Evolutionary conservation across 2,797 vertebrate genomes (phyloP).

Genomic region (Xerus rutilus): DNA sequence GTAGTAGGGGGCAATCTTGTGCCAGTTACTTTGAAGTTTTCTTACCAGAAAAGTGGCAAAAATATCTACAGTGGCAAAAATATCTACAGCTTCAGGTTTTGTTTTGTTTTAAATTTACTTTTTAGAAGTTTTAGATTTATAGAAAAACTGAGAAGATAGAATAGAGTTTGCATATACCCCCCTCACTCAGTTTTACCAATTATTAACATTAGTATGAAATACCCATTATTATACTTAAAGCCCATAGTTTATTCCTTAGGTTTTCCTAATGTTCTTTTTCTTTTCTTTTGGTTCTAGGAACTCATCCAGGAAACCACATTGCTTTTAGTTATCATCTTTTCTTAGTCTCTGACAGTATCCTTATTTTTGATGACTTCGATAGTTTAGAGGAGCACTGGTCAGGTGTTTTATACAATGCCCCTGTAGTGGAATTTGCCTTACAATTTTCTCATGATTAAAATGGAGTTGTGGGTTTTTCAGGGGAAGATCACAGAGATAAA

Average conservation of each 20-base stretch:
- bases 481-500: background rate
- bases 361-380: background rate
- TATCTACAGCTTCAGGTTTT: background rate
- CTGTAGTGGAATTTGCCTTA: background rate
- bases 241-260: background rate
- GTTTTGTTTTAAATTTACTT: background rate
- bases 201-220: background rate
- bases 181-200: background rate
- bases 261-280: background rate
- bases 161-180: background rate
- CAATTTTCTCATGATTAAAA: background rate
- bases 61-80: background rate
- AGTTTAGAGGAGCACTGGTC: background rate
- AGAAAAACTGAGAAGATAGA: background rate
- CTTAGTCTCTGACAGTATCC: background rate
- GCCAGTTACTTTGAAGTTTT: background rate
- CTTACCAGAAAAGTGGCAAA: background rate
- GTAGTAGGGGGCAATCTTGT: background rate
- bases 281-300: background rate
- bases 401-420: background rate
- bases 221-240: background rate
- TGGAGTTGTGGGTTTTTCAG: background rate
- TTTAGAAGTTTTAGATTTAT: slow-evolving; percentile 2
- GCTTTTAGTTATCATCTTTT: background rate
- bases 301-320: background rate